Percentiles rank a stretch among this genome's conserved stretches.
phyloP scores from a whole-genome alignment of 2,888 invertebrate genomes.

The Sisyra terminalis region DNA sequence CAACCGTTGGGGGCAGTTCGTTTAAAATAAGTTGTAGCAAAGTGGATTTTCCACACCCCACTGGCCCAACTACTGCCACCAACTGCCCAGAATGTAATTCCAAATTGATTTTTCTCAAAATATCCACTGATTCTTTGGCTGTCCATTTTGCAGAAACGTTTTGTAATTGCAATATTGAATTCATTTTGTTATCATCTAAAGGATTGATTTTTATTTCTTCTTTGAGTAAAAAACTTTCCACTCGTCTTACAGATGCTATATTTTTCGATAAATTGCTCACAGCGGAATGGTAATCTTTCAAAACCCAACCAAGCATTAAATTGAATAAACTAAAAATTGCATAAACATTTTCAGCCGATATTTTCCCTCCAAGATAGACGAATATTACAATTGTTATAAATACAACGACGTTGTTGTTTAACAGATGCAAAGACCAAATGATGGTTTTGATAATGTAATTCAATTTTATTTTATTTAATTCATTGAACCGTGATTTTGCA shows the following conservation, averaged over 20 bases:
- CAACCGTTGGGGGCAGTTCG: conserved; percentile 39
- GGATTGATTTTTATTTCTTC: conserved; percentile 18
- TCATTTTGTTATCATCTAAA: background rate
- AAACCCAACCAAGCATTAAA: no score
- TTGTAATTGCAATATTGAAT: conserved; percentile 12
- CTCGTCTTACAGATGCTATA: conserved; percentile 26
- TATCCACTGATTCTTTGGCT: conserved; percentile 18
- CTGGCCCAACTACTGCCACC: conserved; percentile 37
- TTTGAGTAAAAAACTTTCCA: conserved; percentile 24
- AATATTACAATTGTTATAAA: conserved; percentile 37
- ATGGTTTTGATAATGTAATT: background rate
- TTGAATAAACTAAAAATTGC: no score
- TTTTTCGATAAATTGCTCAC: conserved; percentile 26
- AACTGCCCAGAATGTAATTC: conserved; percentile 22
- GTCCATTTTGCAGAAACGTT: conserved; percentile 24
- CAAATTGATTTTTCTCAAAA: conserved; percentile 21
- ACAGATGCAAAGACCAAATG: conserved; percentile 27
- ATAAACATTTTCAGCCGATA: conserved; percentile 16
- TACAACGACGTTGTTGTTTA: conserved; percentile 35
- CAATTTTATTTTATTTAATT: background rate
- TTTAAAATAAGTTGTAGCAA: conserved; percentile 46
- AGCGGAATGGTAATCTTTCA: no score
- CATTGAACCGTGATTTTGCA: conserved; percentile 30
- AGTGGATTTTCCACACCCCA: conserved; percentile 49
- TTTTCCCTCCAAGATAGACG: conserved; percentile 34